These are phyloP conservation scores for Apteryx mantelli DNA, from an alignment of 2,113 vertebrate genomes.

Conservation along the genomic window DNA sequence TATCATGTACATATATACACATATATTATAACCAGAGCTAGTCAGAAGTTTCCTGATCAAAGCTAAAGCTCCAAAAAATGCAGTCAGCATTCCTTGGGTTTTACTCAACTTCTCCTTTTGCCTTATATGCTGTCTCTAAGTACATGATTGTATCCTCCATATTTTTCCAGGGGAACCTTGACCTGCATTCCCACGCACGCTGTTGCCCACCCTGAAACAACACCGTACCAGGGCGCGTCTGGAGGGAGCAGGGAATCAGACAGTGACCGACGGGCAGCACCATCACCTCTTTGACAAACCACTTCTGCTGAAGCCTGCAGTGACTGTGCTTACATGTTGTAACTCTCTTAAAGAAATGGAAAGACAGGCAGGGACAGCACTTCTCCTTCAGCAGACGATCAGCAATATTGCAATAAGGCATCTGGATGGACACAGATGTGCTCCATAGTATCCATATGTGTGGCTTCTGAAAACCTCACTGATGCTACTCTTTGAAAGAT, in stretches of 20 bases:
- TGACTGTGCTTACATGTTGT: rapidly evolving
- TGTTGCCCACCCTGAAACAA: background rate
- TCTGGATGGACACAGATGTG: background rate
- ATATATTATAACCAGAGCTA: background rate
- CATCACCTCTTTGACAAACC: background rate
- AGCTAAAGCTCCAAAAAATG: background rate
- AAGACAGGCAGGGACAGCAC: background rate
- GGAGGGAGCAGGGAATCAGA: rapidly evolving
- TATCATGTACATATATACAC: background rate
- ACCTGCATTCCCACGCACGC: background rate
- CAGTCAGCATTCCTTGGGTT: background rate
- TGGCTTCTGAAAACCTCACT: background rate
- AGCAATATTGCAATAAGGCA: background rate
- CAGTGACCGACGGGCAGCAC: background rate
- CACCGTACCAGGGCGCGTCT: rapidly evolving
- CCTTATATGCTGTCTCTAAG: background rate
- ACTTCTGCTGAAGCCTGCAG: too few relatives aligned
- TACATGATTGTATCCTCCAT: background rate
- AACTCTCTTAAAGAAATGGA: background rate
- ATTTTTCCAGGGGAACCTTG: background rate
- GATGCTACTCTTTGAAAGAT: background rate
- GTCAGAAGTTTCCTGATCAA: background rate
- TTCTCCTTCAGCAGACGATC: background rate
- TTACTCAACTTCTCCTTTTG: background rate
- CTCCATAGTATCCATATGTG: background rate